Evolutionary conservation across 2,888 invertebrate species (phyloP).

Genomic region (Cephus nigrinus): DNA sequence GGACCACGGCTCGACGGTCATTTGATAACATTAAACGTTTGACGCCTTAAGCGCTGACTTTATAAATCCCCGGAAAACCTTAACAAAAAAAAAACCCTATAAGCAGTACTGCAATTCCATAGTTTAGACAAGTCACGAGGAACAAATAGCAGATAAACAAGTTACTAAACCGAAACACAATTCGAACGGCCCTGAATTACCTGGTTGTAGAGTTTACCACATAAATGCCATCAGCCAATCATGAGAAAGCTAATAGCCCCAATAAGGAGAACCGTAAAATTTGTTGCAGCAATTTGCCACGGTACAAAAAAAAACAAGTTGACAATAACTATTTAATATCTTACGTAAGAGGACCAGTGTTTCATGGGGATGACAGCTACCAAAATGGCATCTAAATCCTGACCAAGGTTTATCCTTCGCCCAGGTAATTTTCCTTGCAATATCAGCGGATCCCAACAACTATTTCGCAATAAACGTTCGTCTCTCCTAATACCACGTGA

Average conservation of each 20-base stretch:
- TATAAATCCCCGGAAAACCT: neutral
- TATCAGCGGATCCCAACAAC: neutral
- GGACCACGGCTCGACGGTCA: conserved; percentile 13
- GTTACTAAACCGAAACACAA: neutral
- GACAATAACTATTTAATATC: neutral
- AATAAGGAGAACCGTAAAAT: neutral
- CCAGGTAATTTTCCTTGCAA: neutral
- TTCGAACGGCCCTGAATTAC: neutral
- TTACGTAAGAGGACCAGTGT: neutral
- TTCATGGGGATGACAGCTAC: neutral
- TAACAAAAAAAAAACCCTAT: neutral
- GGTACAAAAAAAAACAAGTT: neutral
- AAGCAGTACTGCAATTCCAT: neutral
- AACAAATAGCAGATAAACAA: neutral
- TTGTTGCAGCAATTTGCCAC: neutral
- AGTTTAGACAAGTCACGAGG: neutral
- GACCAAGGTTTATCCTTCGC: conserved; percentile 3
- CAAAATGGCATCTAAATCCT: neutral
- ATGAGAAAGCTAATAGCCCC: neutral
- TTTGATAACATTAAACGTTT: conserved; percentile 24
- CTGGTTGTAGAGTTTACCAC: neutral
- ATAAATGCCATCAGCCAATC: neutral
- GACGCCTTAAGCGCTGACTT: conserved; percentile 17
- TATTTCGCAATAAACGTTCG: neutral
- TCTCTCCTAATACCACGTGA: neutral